Evolutionary conservation across 1,140 invertebrate species (phyloP).

Genomic region (Rhizoglyphus robini): DNA sequence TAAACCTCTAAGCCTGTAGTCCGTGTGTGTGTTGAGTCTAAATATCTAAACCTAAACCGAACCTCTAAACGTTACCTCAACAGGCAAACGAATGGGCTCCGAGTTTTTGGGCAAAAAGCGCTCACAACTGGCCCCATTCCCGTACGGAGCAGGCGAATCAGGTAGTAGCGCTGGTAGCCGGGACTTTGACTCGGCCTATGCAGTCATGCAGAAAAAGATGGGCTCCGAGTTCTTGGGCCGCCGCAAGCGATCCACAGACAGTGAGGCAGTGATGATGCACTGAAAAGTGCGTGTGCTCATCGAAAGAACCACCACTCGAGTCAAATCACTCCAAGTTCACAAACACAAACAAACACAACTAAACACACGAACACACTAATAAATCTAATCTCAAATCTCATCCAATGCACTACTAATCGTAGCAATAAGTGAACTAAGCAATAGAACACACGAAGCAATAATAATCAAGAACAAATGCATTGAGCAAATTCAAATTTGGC

Average conservation of each 20-base stretch:
- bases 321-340: too few relatives aligned
- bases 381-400: too few relatives aligned
- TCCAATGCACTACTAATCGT: too few relatives aligned
- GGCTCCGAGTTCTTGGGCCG: slow-evolving; percentile 12
- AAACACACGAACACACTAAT: not conserved
- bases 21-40: not conserved
- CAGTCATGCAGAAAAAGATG: not conserved
- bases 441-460: too few relatives aligned
- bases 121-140: not conserved
- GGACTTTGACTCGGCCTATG: too few relatives aligned
- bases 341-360: not conserved
- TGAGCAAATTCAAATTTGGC: too few relatives aligned
- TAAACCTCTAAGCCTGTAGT: not conserved
- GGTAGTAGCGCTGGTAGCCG: not conserved
- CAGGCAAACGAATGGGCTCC: slow-evolving; percentile 13
- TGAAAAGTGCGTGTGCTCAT: not conserved
- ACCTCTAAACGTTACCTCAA: not conserved
- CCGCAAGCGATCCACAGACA: too few relatives aligned
- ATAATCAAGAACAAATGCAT: too few relatives aligned
- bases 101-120: slow-evolving; percentile 15
- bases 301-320: too few relatives aligned
- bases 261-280: too few relatives aligned
- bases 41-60: not conserved
- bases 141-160: not conserved
- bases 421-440: too few relatives aligned